Percentiles rank a stretch among this genome's conserved stretches.
These are phyloP conservation scores for Aurelia aurita complex sp. Pacific DNA, from an alignment of 30 jellyfish, hydroid and myxozoan genomes.

Conservation along the genomic window DNA sequence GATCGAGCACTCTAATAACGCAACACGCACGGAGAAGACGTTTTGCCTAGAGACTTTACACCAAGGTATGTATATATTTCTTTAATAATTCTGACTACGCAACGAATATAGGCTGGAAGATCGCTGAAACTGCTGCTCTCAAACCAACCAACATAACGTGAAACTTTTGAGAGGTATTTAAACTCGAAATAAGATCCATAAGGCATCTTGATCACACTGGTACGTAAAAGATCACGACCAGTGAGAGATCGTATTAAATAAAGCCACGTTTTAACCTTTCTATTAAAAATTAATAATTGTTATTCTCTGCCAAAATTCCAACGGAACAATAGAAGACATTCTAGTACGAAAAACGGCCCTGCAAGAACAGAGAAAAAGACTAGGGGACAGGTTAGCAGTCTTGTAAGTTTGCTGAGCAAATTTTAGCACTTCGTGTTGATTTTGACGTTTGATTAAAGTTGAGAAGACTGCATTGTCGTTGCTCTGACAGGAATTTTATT, in stretches of 20 bases:
- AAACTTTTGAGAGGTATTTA: too few species aligned
- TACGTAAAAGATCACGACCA: conserved; percentile 1
- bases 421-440: too few species aligned
- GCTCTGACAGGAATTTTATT: not conserved
- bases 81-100: too few species aligned
- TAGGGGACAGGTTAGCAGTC: not conserved
- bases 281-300: not conserved
- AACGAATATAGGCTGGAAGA: too few species aligned
- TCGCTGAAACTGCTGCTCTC: too few species aligned
- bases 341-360: not conserved
- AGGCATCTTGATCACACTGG: not conserved
- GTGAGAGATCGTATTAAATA: not conserved
- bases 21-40: conserved; percentile 49
- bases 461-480: too few species aligned
- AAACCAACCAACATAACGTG: too few species aligned
- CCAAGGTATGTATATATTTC: too few species aligned
- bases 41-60: not conserved
- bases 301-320: not conserved
- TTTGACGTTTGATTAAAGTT: too few species aligned
- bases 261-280: conserved; percentile 1
- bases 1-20: conserved; percentile 49
- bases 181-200: too few species aligned
- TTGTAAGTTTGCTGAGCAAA: too few species aligned
- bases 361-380: not conserved
- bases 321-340: not conserved